Evolutionary conservation across 2,797 vertebrate species (phyloP).

Genomic region (Karalla daura): DNA sequence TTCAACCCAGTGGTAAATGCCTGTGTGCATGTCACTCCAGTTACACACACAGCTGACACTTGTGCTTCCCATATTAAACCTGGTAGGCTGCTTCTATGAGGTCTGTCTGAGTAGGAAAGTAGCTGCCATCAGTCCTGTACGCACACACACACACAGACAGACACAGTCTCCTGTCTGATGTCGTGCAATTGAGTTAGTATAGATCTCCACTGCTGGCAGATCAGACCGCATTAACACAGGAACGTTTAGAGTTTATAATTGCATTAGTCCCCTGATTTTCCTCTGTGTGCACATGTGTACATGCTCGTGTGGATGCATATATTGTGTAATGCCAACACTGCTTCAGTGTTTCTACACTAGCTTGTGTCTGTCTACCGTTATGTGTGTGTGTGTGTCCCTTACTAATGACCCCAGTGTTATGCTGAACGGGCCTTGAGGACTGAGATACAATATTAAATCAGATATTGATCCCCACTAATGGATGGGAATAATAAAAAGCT

Average conservation of each 20-base stretch:
- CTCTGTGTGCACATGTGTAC: constrained; percentile 23
- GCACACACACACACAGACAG: constrained; percentile 3
- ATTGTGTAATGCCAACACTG: neutral
- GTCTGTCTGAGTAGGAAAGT: neutral
- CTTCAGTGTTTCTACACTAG: neutral
- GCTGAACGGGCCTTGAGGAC: constrained; percentile 28
- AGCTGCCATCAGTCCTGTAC: neutral
- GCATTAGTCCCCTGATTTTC: constrained; percentile 45
- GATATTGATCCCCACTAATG: constrained; percentile 57
- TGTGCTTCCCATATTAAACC: too few species aligned
- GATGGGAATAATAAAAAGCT: constrained; percentile 53
- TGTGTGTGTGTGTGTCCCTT: constrained; percentile 3
- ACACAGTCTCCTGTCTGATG: constrained; percentile 57
- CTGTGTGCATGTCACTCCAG: constrained; percentile 14
- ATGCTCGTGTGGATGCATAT: constrained; percentile 3
- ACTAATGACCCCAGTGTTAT: constrained; percentile 40
- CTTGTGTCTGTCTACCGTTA: neutral
- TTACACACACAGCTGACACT: neutral
- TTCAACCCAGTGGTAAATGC: constrained; percentile 34
- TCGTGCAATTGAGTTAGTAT: constrained; percentile 74
- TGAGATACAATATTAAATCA: constrained; percentile 42
- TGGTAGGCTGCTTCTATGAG: constrained; percentile 21
- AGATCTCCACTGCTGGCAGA: constrained; percentile 65
- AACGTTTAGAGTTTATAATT: constrained; percentile 67
- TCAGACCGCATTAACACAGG: constrained; percentile 70